Conservation (phyloP, 92 coral and sea anemone genomes). For the Epizoanthus stellaris region DNA sequence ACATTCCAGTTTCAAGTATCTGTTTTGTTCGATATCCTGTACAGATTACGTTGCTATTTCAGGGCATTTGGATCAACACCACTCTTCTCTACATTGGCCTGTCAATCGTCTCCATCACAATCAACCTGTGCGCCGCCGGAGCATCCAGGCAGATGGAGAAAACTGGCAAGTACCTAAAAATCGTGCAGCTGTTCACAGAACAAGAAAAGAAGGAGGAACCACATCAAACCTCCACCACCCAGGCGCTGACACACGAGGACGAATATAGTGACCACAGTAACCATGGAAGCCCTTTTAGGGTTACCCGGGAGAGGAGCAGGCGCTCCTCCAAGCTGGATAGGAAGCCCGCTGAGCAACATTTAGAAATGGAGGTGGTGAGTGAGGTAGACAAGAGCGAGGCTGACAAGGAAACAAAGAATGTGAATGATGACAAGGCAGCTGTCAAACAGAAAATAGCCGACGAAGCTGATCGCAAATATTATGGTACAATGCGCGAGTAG, state of each 20-base stretch:
- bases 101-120: slow-evolving; percentile 86
- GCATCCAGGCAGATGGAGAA: slow-evolving; percentile 83
- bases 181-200: slow-evolving; percentile 69
- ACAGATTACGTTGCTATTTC: slow-evolving; percentile 90
- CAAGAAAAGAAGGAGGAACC: slow-evolving; percentile 14
- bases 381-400: neutral
- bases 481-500: slow-evolving; percentile 32
- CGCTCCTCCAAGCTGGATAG: neutral
- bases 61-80: slow-evolving; percentile 93
- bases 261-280: neutral
- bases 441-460: slow-evolving; percentile 6
- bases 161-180: slow-evolving; percentile 79
- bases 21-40: slow-evolving; percentile 62
- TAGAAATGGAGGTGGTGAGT: slow-evolving; percentile 4
- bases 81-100: slow-evolving; percentile 83
- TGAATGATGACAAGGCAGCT: neutral
- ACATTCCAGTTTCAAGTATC: slow-evolving; percentile 58
- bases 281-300: slow-evolving; percentile 7
- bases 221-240: neutral
- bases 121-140: slow-evolving; percentile 86
- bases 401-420: neutral
- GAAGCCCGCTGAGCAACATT: neutral
- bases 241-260: neutral
- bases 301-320: neutral
- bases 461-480: slow-evolving; percentile 9